Conservation (phyloP, 2,113 vertebrate species). For the Macaca fascicularis region DNA sequence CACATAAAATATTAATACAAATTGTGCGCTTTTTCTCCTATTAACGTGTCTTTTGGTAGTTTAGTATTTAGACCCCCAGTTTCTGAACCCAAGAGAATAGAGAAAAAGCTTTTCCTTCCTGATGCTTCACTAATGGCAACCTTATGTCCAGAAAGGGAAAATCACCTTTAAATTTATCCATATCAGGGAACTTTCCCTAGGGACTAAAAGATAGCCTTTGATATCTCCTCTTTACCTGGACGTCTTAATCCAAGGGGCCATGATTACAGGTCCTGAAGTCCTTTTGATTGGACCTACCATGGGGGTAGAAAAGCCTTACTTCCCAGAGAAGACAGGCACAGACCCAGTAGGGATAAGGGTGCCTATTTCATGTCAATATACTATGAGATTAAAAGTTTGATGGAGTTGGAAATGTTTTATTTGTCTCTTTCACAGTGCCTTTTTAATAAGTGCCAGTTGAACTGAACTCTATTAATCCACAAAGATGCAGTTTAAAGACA, state of each 20-base stretch:
- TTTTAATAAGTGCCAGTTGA: constrained; percentile 45
- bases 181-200: not conserved
- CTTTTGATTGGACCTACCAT: not conserved
- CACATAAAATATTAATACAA: not conserved
- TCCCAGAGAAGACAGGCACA: not conserved
- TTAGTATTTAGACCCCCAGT: not conserved
- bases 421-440: not conserved
- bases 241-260: not conserved
- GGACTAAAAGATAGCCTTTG: not conserved
- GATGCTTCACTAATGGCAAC: not conserved
- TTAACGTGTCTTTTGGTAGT: not conserved
- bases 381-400: constrained; percentile 23
- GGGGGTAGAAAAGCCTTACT: not conserved
- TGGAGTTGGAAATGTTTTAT: not conserved
- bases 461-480: constrained; percentile 53
- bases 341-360: not conserved
- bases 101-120: not conserved
- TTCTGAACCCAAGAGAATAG: not conserved
- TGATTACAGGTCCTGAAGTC: no score
- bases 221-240: not conserved
- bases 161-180: not conserved
- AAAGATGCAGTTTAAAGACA: constrained; percentile 57
- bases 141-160: not conserved
- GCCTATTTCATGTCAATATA: not conserved
- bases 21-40: not conserved